phyloP scores from a whole-genome alignment of 2,888 invertebrate species.

The Oscheius onirici region DNA sequence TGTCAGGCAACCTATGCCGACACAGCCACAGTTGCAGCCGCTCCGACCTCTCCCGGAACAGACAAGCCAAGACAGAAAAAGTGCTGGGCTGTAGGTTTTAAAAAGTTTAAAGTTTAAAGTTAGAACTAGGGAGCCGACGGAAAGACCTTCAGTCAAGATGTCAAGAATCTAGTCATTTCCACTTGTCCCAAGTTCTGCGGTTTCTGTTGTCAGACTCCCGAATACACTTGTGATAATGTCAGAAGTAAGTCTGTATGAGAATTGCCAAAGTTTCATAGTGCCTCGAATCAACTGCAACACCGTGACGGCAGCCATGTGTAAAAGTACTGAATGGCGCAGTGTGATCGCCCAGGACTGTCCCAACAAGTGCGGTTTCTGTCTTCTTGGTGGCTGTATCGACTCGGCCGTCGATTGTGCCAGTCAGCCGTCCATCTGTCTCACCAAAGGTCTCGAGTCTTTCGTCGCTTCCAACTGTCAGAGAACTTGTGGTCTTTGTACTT shows the following conservation, averaged over 20 bases:
- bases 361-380: conserved; percentile 21
- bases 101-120: background rate
- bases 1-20: background rate
- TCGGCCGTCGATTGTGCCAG: conserved; percentile 15
- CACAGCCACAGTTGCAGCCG: background rate
- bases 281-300: conserved; percentile 22
- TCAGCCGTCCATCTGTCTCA: conserved; percentile 24
- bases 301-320: conserved; percentile 13
- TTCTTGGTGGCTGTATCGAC: conserved; percentile 25
- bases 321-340: conserved; percentile 1
- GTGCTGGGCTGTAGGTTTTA: background rate
- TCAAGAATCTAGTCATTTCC: background rate
- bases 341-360: conserved; percentile 21
- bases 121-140: background rate
- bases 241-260: background rate
- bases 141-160: background rate
- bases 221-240: background rate
- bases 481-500: conserved; percentile 28
- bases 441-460: conserved; percentile 28
- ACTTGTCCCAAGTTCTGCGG: conserved; percentile 12
- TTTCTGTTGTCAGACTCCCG: conserved; percentile 4
- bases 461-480: conserved; percentile 22
- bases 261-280: background rate
- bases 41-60: background rate
- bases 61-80: background rate